Conservation (phyloP, 92 coral and sea anemone species). For the Nematostella vectensis region DNA sequence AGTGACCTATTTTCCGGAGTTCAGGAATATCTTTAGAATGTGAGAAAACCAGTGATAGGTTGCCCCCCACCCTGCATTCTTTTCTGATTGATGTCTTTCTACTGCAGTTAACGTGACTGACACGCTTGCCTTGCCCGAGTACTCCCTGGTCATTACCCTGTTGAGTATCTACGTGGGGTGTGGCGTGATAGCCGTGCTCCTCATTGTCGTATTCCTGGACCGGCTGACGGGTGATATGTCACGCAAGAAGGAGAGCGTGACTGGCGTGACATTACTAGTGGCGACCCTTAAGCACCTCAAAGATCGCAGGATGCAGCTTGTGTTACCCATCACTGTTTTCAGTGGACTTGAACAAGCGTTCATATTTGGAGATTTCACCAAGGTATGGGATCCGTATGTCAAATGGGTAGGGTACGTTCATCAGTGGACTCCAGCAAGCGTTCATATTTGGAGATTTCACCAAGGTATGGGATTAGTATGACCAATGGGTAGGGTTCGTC, state of each 20-base stretch:
- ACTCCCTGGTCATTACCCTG: conserved; percentile 39
- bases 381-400: conserved; percentile 25
- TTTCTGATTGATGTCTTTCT: too few relatives aligned
- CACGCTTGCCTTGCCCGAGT: conserved; percentile 47
- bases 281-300: conserved; percentile 52
- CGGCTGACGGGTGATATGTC: conserved; percentile 42
- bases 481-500: conserved; percentile 23
- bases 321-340: conserved; percentile 58
- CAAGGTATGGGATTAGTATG: conserved; percentile 28
- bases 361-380: conserved; percentile 69
- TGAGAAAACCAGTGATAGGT: too few relatives aligned
- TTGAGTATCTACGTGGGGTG: conserved; percentile 51
- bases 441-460: conserved; percentile 67
- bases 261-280: conserved; percentile 34
- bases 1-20: too few relatives aligned
- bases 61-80: too few relatives aligned
- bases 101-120: conserved; percentile 8
- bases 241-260: conserved; percentile 39
- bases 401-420: conserved; percentile 34
- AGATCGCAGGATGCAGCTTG: conserved; percentile 55
- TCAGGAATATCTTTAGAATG: too few relatives aligned
- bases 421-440: conserved; percentile 69
- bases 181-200: conserved; percentile 42
- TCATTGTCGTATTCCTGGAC: conserved; percentile 35
- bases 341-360: conserved; percentile 78